These are phyloP conservation scores for Eidolon helvum DNA, from an alignment of 2,113 vertebrate genomes.

Conservation along the genomic window DNA sequence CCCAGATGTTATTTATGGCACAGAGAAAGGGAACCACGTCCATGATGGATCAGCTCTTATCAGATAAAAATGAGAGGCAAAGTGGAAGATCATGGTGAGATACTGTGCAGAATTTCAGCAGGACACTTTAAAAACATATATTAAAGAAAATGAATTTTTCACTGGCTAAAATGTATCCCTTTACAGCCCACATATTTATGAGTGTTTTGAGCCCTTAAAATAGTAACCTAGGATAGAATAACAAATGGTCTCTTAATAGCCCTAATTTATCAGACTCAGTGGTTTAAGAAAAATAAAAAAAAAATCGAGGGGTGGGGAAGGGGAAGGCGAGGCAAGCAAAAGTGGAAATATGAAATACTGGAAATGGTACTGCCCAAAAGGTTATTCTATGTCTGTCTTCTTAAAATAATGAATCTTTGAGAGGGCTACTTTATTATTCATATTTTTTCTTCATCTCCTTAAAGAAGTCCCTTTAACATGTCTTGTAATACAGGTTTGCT, in stretches of 20 bases:
- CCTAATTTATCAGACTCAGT: constrained; percentile 66
- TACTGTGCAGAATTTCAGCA: constrained; percentile 55
- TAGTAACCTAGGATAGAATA: constrained; percentile 67
- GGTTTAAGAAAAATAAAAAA: constrained; percentile 67
- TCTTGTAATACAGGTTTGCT: too few species aligned
- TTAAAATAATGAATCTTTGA: background rate
- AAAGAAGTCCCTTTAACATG: too few species aligned
- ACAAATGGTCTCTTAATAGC: constrained; percentile 61
- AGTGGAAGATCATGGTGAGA: constrained; percentile 56
- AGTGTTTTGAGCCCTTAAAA: constrained; percentile 69
- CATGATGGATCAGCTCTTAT: constrained; percentile 63
- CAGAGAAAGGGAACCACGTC: background rate
- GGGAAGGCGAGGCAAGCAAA: background rate
- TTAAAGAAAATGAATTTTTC: constrained; percentile 73
- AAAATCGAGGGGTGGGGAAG: background rate
- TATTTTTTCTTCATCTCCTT: too few species aligned
- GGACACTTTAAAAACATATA: constrained; percentile 59
- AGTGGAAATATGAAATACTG: background rate
- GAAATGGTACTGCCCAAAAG: background rate
- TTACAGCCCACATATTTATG: constrained; percentile 70
- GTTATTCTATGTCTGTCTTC: background rate
- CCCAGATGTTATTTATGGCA: background rate
- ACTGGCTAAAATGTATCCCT: constrained; percentile 58
- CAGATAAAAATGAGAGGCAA: constrained; percentile 45
- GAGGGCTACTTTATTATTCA: background rate